phyloP scores from a whole-genome alignment of 2,113 vertebrate genomes.

The Hemiprocne comata region DNA sequence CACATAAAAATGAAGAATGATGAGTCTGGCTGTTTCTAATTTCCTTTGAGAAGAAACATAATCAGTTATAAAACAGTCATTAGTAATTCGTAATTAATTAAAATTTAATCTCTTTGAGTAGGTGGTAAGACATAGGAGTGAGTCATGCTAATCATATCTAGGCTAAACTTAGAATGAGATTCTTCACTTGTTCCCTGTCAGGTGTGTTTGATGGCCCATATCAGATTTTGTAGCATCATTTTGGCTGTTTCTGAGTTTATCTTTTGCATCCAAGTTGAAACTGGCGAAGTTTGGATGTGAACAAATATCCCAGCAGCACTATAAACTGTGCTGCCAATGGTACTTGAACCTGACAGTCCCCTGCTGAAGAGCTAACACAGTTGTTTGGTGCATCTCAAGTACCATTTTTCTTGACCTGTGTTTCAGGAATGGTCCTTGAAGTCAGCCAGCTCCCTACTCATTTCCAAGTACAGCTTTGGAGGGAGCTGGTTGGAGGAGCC shows the following conservation, averaged over 20 bases:
- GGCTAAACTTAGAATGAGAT: not conserved
- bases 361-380: not conserved
- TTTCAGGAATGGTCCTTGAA: not conserved
- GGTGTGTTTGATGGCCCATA: not conserved
- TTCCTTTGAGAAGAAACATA: not conserved
- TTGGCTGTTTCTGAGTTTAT: not conserved
- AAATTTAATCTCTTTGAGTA: not conserved
- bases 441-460: fast-evolving
- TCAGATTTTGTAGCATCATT: not conserved
- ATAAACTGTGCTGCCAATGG: not conserved
- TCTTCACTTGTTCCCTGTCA: not conserved
- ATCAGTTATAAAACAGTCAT: not conserved
- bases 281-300: not conserved
- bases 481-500: not conserved
- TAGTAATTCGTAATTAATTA: not conserved
- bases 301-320: not conserved
- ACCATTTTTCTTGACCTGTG: not conserved
- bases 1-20: not conserved
- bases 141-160: not conserved
- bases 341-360: not conserved
- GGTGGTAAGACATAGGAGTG: not conserved
- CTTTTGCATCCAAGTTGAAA: not conserved
- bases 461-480: not conserved
- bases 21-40: not conserved
- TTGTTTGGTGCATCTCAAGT: not conserved